These are phyloP conservation scores for Neuroterus valhalla DNA, from an alignment of 1,140 invertebrate genomes.

Conservation along the genomic window DNA sequence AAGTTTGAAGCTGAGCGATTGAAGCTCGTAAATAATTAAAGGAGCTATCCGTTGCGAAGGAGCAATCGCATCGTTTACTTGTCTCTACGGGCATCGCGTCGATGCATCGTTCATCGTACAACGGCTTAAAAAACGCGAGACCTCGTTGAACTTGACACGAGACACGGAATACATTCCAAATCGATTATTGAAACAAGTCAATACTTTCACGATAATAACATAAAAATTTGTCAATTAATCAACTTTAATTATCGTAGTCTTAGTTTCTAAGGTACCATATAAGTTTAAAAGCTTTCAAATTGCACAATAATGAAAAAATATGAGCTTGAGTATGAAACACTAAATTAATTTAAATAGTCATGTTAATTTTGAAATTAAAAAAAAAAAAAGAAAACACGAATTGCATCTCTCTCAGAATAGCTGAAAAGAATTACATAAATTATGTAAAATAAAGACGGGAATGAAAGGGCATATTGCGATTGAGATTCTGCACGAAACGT, in stretches of 20 bases:
- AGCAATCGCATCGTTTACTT: conserved; percentile 27
- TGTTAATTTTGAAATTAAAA: no score
- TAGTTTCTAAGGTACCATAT: neutral
- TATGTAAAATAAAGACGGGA: neutral
- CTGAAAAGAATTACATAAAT: neutral
- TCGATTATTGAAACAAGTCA: conserved; percentile 20
- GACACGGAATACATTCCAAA: conserved; percentile 22
- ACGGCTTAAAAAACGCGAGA: conserved; percentile 12
- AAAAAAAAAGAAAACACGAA: no score
- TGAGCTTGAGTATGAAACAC: neutral
- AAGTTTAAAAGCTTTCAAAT: neutral
- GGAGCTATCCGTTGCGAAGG: conserved; percentile 3
- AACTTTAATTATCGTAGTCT: no score
- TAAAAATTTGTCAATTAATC: neutral
- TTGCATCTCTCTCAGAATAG: neutral
- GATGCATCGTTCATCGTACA: conserved; percentile 16
- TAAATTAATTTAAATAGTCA: no score
- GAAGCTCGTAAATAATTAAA: conserved; percentile 8
- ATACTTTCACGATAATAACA: neutral
- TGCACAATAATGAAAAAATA: neutral
- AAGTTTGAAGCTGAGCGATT: neutral
- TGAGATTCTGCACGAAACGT: neutral
- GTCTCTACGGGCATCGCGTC: conserved; percentile 14
- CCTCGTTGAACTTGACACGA: conserved; percentile 23
- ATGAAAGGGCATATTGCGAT: neutral